A percentile compares a stretch with the other conserved stretches of the same genome.
Conservation (phyloP, 1,140 invertebrate genomes). For the Papilio machaon region DNA sequence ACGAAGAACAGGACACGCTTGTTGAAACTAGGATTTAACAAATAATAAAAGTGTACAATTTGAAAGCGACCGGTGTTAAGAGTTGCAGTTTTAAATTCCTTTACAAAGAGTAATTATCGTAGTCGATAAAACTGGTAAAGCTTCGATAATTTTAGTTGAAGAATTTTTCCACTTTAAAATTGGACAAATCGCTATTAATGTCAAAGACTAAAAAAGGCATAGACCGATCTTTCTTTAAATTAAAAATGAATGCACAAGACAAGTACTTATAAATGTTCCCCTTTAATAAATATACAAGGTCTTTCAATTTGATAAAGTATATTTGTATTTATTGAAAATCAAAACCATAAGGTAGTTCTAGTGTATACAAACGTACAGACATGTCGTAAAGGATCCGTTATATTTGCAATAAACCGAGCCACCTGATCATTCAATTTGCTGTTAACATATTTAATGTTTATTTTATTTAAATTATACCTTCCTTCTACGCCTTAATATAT, state of each 20-base stretch:
- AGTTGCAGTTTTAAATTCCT: constrained; percentile 15
- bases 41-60: constrained; percentile 37
- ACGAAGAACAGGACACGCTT: neutral
- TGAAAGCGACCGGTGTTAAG: constrained; percentile 9
- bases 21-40: constrained; percentile 33
- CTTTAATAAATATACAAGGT: neutral
- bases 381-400: constrained; percentile 2
- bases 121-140: neutral
- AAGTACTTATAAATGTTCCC: too few species aligned
- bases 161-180: neutral
- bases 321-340: neutral
- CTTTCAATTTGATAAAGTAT: neutral
- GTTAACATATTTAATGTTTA: constrained; percentile 6
- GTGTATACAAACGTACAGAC: neutral
- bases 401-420: neutral
- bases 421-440: constrained; percentile 7
- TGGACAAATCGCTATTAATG: neutral
- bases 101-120: constrained; percentile 1
- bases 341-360: neutral
- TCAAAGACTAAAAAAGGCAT: neutral
- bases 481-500: neutral
- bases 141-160: neutral
- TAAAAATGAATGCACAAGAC: neutral
- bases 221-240: neutral
- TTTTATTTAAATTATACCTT: neutral